A percentile compares a stretch with the other conserved stretches of the same genome.
Conservation (phyloP, 2,797 vertebrate species). For the Halcyon chelicuti region DNA sequence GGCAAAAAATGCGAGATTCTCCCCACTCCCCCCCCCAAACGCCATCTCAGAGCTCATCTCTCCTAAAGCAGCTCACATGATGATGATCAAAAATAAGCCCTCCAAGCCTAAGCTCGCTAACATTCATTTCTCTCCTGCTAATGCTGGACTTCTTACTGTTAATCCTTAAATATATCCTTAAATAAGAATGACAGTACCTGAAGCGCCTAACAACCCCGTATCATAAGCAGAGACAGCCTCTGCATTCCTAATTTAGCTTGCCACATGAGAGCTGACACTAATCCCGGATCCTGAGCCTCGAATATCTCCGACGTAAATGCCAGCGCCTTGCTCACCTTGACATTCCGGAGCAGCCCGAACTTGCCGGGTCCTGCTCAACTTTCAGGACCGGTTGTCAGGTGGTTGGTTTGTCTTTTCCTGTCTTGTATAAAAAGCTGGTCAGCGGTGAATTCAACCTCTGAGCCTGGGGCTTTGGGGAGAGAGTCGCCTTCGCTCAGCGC, state of each 20-base stretch:
- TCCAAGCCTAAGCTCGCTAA: constrained; percentile 67
- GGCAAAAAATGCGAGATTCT: constrained; percentile 22
- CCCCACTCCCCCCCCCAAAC: background rate
- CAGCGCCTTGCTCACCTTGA: constrained; percentile 62
- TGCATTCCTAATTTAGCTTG: constrained; percentile 65
- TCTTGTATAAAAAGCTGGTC: background rate
- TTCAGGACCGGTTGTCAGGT: background rate
- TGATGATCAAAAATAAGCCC: constrained; percentile 68
- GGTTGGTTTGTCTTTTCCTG: background rate
- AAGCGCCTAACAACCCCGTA: constrained; percentile 58
- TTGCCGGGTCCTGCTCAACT: constrained; percentile 39
- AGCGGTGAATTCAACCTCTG: background rate
- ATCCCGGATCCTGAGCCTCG: constrained; percentile 42
- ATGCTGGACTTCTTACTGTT: constrained; percentile 67
- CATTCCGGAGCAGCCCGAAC: constrained; percentile 29
- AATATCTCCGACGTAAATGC: constrained; percentile 42
- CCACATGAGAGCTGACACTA: constrained; percentile 63
- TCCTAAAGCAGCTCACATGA: constrained; percentile 63
- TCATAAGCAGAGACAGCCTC: constrained; percentile 60
- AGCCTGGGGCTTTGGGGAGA: background rate
- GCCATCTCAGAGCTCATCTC: constrained; percentile 55
- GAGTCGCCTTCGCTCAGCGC: background rate
- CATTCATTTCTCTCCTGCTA: constrained; percentile 61
- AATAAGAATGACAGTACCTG: constrained; percentile 70
- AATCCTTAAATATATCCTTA: constrained; percentile 70